Evolutionary conservation across 2,888 invertebrate genomes (phyloP), one percentile per base, ranked within the genome.

Genomic region (Cheilosia urbana): DNA sequence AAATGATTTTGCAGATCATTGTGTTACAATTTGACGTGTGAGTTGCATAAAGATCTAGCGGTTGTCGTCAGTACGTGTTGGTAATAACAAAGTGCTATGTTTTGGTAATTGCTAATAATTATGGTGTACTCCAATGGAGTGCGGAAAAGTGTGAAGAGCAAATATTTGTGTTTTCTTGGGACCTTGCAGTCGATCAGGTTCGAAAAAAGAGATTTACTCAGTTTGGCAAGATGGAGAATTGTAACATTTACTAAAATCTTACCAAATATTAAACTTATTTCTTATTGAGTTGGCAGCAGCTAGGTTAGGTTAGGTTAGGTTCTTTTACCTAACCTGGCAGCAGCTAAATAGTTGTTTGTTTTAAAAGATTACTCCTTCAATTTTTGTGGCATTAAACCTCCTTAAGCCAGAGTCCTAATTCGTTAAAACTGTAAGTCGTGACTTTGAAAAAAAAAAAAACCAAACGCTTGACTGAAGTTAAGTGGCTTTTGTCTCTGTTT

Each of bases 51-150:
- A 49, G 49, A 51, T 51, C 24, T 51, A 13, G 24, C 24, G 24
- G 24, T 45, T 62, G 17, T 47, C 27, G 27, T 47, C 3, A 27
- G n/a, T 60, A 62, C 13, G 62, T 45, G 62, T 5, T 13, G 24
- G 2, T 51, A 51, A 51, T 51, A 21, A 24, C 4, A 5, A 13
- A 17, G 47, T 17, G 17, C 6, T n/a, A 47, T 19, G 47, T 47
- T 19, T 17, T 19, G 17, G 51, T 51, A 51, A 51, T 51, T 51
- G 24, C 13, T 24, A 2, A 15, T 27, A 21, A 51, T 51, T 51
- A 51, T 17, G 9, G 21, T 15, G 0, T 0, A 51, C 6, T 2
- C 15, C 24, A 51, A 51, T 51, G 51, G 24, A 51, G 21, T 51
- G 27, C 24, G 51, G 15, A 51, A 51, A 24, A 13, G 5, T 17